Evolutionary conservation across 2,888 invertebrate species (phyloP), one percentile per base, ranked within the genome.

Genomic region (Colletes collaris): DNA sequence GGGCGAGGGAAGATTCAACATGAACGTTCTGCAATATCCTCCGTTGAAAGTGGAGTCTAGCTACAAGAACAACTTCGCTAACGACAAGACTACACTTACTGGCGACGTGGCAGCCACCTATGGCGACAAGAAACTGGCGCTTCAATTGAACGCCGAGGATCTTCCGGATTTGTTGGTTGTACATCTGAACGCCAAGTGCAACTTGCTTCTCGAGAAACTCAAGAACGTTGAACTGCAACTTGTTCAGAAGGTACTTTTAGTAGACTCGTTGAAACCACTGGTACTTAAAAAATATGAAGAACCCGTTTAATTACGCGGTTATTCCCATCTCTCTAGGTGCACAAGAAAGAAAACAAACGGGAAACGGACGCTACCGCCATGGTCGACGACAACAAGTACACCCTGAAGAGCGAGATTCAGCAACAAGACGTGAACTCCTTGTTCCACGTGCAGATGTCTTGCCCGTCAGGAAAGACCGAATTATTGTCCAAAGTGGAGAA

Each of bases 381-480:
- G 4, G 94, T 94, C 0, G 95, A 96, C 76, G 95, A 94, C 0
- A 94, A 94, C 53, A 94, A 94, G 6, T 96, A 96, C 92, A 94
- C 93, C 1, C 76, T 95, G 0, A 94, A 95, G 35, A 93, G 94
- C 7, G 93, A 94, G 68, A 84, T 95, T 3, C 94, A 94, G 19
- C 90, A 94, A 8, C 94, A 94, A 1, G 94, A 94, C 83, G 93
- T 93, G 16, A 93, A 94, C 66, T 96, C 95, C 2, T 93, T 94
- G 37, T 89, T 96, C 2, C 88, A 89, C 62, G 40, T 91, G 52
- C 66, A 40, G 40, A 40, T 7, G 7, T 27, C 93, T 7, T 93
- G 94, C 78, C 96, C 96, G 0, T 92, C 93, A 27, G 93, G 91
- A 81, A 91, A 92, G 67, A 89, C 90, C n/a, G 93, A 94, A 83